Evolutionary conservation across 2,797 vertebrate species (phyloP), one percentile per base, ranked within the genome.

Genomic region (Stomatorhinus walkeri): DNA sequence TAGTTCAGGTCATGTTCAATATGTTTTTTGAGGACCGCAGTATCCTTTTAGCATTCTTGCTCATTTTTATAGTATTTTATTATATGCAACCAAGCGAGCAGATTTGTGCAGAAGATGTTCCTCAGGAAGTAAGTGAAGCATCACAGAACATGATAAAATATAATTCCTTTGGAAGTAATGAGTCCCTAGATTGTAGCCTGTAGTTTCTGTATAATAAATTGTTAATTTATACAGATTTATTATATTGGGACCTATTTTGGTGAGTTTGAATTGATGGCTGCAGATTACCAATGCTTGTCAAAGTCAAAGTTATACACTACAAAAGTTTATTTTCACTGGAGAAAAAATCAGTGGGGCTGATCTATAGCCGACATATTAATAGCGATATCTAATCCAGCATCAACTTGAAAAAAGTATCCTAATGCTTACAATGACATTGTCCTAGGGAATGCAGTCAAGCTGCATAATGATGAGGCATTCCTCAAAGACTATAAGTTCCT

Each of bases 401-500:
- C 8, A 49, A 48, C 0, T 24, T 81, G 6, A 46, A 49, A 48
- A 49, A 49, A 49, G 1, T 24, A 24, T 87, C 24, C 24, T 24
- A 54, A 40, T 54, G 28, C 28, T 54, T 54, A n/a, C 24, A 32
- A 8, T 49, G 81, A 48, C 4, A n/a, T 84, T 28, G n/a, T 49
- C 5, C 14, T 68, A 91, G 90, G 88, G 9, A 90, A 92, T 94
- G 93, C 92, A 84, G 91, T 92, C 19, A 93, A 93, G 87, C 89
- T 93, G 88, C 95, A 96, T 87, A 94, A 92, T 14, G 98, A 98
- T 0, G 98, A 98, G 0, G 10, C 94, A 9, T 94, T 96, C 86
- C 96, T 92, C 91, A 98, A 96, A 92, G 97, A 98, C 92, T 97
- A 96, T 79, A 98, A 96, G 92, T 98, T 95, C 88, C 87, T 97